Evolutionary conservation across 2,797 vertebrate genomes (phyloP), one percentile per base, ranked within the genome.

Genomic region (Sebastes hubbsi): DNA sequence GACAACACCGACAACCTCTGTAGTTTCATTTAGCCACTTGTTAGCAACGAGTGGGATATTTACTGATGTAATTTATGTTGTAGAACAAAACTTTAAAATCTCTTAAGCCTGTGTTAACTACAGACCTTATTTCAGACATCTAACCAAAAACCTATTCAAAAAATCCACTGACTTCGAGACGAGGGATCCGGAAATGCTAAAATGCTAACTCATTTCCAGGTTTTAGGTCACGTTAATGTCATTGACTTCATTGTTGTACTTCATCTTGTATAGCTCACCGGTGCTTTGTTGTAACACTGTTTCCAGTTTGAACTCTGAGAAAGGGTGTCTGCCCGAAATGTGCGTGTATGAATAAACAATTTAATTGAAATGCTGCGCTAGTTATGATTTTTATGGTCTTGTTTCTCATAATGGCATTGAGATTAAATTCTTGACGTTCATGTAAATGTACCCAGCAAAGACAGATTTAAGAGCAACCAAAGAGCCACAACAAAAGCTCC

Each of bases 401-500:
- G 66, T 72, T 60, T 70, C 34, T 36, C 52, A 32, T 69, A 60
- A 64, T 75, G 67, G 7, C 46, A 64, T 62, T 25, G 25, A 22
- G 8, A 59, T 82, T 36, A 2, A 22, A 34, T 54, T 62, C 16
- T 55, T 52, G n/a, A 55, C 1, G 0, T 55, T 25, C 49, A 22
- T 77, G 54, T 65, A 30, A 71, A 60, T 67, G 27, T 32, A 72
- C 38, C 49, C 38, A 63, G 64, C 16, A 54, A 71, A 34, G 32
- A 63, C 61, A 78, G 42, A 68, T 88, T 86, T 87, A 83, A 83
- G 71, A 89, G 59, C 78, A 73, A 68, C 59, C 64, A 32, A 64
- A 77, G 76, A 89, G 78, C 75, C 77, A 80, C 67, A 89, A 70
- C 52, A 81, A 87, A 78, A 76, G 75, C 70, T 82, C 77, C 61